Percentiles rank a stretch among this genome's conserved stretches.
phyloP scores from a whole-genome alignment of 2,888 invertebrate species.

The Ophion costatus region DNA sequence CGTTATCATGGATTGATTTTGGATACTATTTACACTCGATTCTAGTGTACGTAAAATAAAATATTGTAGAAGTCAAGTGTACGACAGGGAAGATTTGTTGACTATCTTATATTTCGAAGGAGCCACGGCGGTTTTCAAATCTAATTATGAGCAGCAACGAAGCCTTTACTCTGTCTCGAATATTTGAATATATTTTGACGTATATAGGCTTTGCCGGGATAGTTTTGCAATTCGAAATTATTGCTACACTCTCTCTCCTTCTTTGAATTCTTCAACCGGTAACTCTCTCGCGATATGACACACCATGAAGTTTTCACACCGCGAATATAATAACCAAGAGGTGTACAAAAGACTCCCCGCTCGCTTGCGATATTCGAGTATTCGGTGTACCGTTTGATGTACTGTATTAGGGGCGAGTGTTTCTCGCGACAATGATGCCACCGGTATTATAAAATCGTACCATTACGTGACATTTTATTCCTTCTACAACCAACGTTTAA shows the following conservation, averaged over 20 bases:
- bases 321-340: constrained; percentile 33
- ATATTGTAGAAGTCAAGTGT: too few relatives aligned
- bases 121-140: too few relatives aligned
- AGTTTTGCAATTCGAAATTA: constrained; percentile 75
- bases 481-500: background rate
- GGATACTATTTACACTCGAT: too few relatives aligned
- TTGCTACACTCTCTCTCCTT: constrained; percentile 75
- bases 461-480: constrained; percentile 50
- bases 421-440: constrained; percentile 29
- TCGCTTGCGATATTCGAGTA: constrained; percentile 13
- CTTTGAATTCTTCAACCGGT: constrained; percentile 61
- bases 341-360: constrained; percentile 18
- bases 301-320: constrained; percentile 46
- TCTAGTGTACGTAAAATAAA: too few relatives aligned
- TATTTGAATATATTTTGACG: constrained; percentile 27
- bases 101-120: too few relatives aligned
- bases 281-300: constrained; percentile 21
- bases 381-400: constrained; percentile 28
- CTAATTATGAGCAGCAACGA: too few relatives aligned
- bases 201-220: constrained; percentile 67
- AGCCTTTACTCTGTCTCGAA: background rate
- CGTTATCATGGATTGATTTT: too few relatives aligned
- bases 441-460: constrained; percentile 54
- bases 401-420: constrained; percentile 35
- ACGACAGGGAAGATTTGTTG: too few relatives aligned